phyloP scores from a whole-genome alignment of 1,140 invertebrate species.

The Drosophila equinoxialis region DNA sequence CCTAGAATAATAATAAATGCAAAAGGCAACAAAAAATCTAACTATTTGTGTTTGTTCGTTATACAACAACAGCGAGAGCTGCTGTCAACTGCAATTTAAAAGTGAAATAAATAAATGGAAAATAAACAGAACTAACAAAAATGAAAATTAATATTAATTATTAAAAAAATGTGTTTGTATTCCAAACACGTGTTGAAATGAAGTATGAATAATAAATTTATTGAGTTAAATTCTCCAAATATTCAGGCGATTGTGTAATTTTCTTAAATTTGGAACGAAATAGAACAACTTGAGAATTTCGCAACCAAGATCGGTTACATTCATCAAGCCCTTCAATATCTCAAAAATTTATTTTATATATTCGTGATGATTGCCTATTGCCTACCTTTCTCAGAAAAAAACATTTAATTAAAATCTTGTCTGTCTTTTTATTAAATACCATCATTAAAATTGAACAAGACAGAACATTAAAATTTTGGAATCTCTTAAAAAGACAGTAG shows the following conservation, averaged over 20 bases:
- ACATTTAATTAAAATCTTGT: no score
- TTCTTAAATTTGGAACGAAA: no score
- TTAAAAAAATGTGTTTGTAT: constrained; percentile 9
- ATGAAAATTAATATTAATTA: constrained; percentile 9
- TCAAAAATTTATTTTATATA: no score
- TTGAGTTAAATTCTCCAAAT: neutral
- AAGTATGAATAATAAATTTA: constrained; percentile 11
- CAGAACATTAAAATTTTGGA: no score
- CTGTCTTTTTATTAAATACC: no score
- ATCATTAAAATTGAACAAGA: no score
- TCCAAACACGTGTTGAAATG: neutral
- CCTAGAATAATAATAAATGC: constrained; percentile 17
- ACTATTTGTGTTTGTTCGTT: constrained; percentile 4
- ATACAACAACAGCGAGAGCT: constrained; percentile 7
- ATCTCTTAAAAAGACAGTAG: no score
- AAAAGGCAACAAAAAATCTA: neutral
- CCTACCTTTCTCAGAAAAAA: no score
- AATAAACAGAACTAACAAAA: constrained; percentile 17
- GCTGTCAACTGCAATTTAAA: constrained; percentile 21
- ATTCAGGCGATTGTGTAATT: neutral
- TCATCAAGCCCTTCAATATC: no score
- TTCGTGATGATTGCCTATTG: no score
- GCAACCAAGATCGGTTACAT: no score
- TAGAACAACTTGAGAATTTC: no score
- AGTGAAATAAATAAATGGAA: constrained; percentile 16